A percentile compares a stretch with the other conserved stretches of the same genome.
phyloP scores from a whole-genome alignment of 2,113 vertebrate genomes.

The Anser cygnoides region DNA sequence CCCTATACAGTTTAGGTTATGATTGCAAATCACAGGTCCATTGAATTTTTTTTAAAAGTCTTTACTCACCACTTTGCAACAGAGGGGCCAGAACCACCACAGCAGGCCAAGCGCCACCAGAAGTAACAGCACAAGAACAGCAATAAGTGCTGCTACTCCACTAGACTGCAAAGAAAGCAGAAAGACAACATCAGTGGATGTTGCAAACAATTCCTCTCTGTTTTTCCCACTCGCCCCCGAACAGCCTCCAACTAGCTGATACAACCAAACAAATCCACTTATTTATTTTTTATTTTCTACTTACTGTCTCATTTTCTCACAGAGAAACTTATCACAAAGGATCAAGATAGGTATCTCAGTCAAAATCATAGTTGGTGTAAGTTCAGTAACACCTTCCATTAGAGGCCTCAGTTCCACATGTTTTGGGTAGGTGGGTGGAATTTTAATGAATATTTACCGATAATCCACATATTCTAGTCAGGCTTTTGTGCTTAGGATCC shows the following conservation, averaged over 20 bases:
- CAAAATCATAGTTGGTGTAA: neutral
- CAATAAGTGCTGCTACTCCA: conserved; percentile 80
- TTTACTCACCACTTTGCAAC: conserved; percentile 94
- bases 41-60: neutral
- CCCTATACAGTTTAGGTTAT: neutral
- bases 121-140: conserved; percentile 85
- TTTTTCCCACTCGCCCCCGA: neutral
- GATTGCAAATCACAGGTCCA: neutral
- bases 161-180: conserved; percentile 75
- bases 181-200: neutral
- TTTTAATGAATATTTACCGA: neutral
- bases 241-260: neutral
- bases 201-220: neutral
- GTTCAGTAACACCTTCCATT: neutral
- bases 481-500: neutral
- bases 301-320: fast-evolving
- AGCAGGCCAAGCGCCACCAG: conserved; percentile 82
- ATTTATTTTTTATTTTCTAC: neutral
- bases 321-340: neutral
- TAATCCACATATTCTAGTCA: neutral
- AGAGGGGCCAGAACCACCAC: conserved; percentile 99
- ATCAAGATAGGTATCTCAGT: neutral
- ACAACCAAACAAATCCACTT: neutral
- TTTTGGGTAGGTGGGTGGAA: neutral
- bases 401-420: too few species aligned